These are phyloP conservation scores for Drosophila cognata DNA, from an alignment of 2,888 invertebrate species.

Conservation along the genomic window DNA sequence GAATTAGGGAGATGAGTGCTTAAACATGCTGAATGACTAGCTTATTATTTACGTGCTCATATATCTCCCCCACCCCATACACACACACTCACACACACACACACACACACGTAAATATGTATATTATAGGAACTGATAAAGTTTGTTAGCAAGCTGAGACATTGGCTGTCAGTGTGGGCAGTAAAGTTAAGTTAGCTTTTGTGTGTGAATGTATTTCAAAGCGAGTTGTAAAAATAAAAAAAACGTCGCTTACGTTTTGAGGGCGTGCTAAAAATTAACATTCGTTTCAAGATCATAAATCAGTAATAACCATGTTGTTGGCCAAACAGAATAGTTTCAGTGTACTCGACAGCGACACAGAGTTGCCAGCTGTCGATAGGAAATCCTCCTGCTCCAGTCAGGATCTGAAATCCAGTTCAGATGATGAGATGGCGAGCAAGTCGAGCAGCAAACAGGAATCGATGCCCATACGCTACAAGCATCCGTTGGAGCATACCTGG, in stretches of 20 bases:
- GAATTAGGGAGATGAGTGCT: slow-evolving; percentile 41
- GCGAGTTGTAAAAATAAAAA: slow-evolving; percentile 22
- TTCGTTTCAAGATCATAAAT: not conserved
- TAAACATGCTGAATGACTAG: slow-evolving; percentile 35
- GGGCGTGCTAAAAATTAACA: slow-evolving; percentile 19
- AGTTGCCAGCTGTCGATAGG: slow-evolving; percentile 33
- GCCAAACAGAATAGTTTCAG: slow-evolving; percentile 49
- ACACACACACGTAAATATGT: not conserved
- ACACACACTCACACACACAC: not conserved
- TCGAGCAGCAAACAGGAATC: slow-evolving; percentile 9
- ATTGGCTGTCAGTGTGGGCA: slow-evolving; percentile 21
- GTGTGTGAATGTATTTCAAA: slow-evolving; percentile 24
- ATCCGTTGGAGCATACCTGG: slow-evolving; percentile 97
- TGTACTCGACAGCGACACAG: slow-evolving; percentile 47
- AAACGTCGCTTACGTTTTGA: slow-evolving; percentile 17
- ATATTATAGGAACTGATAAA: slow-evolving; percentile 1
- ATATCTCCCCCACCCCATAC: not conserved
- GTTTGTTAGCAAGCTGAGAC: slow-evolving; percentile 28
- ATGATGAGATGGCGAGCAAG: slow-evolving; percentile 21
- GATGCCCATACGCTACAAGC: slow-evolving; percentile 87
- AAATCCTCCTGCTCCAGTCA: slow-evolving; percentile 31
- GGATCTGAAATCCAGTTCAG: slow-evolving; percentile 39
- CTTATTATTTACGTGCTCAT: slow-evolving; percentile 28
- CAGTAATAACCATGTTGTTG: slow-evolving; percentile 31
- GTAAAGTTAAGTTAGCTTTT: slow-evolving; percentile 10